Evolutionary conservation across 2,113 vertebrate species (phyloP), one percentile per base, ranked within the genome.

Genomic region (Hippocampus mohnikei): DNA sequence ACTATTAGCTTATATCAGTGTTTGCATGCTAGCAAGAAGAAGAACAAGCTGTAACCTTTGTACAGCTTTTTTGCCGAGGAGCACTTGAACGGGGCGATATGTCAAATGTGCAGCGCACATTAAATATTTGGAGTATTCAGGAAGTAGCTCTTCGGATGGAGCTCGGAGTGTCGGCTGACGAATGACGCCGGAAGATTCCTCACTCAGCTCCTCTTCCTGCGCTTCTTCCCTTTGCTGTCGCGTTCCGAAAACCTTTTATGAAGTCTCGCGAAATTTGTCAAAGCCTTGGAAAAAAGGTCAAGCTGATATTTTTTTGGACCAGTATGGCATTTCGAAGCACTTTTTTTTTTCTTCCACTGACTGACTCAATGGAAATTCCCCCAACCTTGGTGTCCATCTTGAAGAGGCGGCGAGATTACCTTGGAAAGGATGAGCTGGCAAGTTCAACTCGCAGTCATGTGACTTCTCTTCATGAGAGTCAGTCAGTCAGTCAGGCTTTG

Each of bases 381-480:
- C 71, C 10, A 83, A 78, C 66, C 68, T 82, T 81, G 67, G 84
- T 85, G 82, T 84, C 81, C 74, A 77, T 79, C 75, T 86, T 70
- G 71, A 67, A 84, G 83, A 82, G 60, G 79, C 72, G 72, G 40
- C 55, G 69, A 71, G 73, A 80, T 78, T 74, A 48, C 85, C 81
- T 69, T 3, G 1, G 65, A 79, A 80, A 55, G 0, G 11, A 62
- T 42, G 9, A 66, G 66, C 75, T 82, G 86, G 85, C 83, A 8
- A 21, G 73, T 12, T 56, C 23, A 25, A 56, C n/a, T 56, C 1
- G 11, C 66, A 25, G 12, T 50, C n/a, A 1, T 63, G 66, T 50
- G 52, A 13, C 40, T 5, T 12, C 6, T 0, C 69, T 55, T 56
- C 66, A 33, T 2, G 9, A 41, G 70, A 64, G 71, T 67, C 67